Percentiles rank a stretch among this genome's conserved stretches.
phyloP scores from a whole-genome alignment of 2,797 vertebrate species.

The Acrossocheilus fasciatus region DNA sequence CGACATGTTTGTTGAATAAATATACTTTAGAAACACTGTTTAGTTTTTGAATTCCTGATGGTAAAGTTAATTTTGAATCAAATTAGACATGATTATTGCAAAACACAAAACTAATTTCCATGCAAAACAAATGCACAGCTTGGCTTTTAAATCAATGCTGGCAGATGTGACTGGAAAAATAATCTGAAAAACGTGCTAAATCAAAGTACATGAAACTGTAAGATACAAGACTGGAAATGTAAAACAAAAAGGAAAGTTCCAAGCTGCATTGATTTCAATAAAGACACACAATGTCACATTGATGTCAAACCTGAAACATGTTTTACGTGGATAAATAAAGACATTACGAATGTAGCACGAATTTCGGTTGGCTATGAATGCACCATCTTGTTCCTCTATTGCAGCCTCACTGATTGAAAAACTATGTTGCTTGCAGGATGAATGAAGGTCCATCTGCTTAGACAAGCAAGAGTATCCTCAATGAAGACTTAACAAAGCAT shows the following conservation, averaged over 20 bases:
- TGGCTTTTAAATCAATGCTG: constrained; percentile 41
- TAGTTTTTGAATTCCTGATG: not conserved
- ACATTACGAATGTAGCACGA: not conserved
- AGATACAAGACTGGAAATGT: not conserved
- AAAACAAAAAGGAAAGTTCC: not conserved
- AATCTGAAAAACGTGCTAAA: constrained; percentile 3
- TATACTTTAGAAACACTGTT: not conserved
- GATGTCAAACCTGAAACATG: not conserved
- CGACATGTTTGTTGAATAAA: not conserved
- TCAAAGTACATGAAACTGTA: not conserved
- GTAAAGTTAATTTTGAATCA: constrained; percentile 14
- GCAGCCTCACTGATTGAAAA: not conserved
- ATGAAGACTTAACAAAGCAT: constrained; percentile 15
- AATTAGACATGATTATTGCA: constrained; percentile 14
- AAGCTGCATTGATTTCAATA: not conserved
- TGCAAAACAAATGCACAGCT: constrained; percentile 32
- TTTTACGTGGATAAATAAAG: not conserved
- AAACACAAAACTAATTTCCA: constrained; percentile 40
- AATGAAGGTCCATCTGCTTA: constrained; percentile 19
- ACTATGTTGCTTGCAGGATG: not conserved
- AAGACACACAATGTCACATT: not conserved
- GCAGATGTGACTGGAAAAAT: constrained; percentile 54
- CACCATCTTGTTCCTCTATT: not conserved
- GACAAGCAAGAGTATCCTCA: constrained; percentile 14
- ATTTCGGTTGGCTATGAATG: not conserved